Conservation (phyloP, 2,888 invertebrate genomes). For the Octonoba sinensis region DNA sequence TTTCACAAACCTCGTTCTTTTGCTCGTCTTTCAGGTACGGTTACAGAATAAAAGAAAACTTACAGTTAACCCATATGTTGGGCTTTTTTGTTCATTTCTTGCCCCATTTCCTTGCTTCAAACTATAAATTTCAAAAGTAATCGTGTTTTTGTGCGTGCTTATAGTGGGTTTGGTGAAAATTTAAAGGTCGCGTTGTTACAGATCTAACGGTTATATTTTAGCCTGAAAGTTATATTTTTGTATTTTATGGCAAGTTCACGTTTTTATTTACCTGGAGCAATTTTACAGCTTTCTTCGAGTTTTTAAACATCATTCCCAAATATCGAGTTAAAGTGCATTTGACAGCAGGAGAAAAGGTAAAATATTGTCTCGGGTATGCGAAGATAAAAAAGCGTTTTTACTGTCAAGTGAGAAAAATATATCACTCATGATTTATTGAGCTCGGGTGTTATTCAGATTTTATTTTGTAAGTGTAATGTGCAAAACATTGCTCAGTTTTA, state of each 20-base stretch:
- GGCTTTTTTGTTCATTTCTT: conserved; percentile 24
- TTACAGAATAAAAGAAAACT: background rate
- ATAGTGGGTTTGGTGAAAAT: conserved; percentile 33
- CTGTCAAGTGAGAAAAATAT: no score
- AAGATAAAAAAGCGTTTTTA: no score
- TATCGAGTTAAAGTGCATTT: background rate
- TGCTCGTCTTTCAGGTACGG: no score
- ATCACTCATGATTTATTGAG: no score
- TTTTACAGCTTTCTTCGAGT: background rate
- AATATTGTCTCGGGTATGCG: no score
- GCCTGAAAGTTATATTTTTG: conserved; percentile 12
- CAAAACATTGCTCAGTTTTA: no score
- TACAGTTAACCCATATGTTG: background rate
- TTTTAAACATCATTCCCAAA: background rate
- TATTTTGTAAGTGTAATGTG: no score
- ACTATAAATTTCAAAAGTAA: conserved; percentile 13
- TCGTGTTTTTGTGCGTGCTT: conserved; percentile 14
- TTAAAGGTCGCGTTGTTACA: conserved; percentile 26
- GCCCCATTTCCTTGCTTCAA: background rate
- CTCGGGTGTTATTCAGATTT: no score
- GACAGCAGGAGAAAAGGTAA: no score
- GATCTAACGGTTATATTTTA: conserved; percentile 8
- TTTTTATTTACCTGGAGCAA: conserved; percentile 24
- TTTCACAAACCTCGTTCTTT: no score
- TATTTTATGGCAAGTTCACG: conserved; percentile 23